phyloP scores from a whole-genome alignment of 2,888 invertebrate genomes.

The Galerucella calmariensis region DNA sequence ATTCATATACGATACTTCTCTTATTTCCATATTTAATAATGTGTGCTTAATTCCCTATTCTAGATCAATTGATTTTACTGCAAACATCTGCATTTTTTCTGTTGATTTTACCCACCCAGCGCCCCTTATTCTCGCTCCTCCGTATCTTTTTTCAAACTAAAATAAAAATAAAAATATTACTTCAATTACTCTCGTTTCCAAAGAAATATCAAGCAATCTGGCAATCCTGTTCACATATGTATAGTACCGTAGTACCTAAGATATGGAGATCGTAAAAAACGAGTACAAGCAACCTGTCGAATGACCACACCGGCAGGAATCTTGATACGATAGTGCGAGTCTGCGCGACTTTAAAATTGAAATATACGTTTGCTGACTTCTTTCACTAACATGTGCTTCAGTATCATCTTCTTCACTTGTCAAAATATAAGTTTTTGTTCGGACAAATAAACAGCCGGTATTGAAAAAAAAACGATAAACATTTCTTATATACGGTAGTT shows the following conservation, averaged over 20 bases:
- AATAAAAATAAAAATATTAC: too few relatives aligned
- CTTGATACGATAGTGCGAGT: conserved; percentile 34
- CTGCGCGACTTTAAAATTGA: conserved; percentile 45
- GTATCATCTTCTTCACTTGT: conserved; percentile 38
- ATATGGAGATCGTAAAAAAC: conserved; percentile 46
- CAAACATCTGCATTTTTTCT: too few relatives aligned
- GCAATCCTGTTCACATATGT: background rate
- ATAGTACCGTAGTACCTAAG: conserved; percentile 1
- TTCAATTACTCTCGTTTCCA: background rate
- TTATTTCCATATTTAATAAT: too few relatives aligned
- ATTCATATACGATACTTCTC: too few relatives aligned
- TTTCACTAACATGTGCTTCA: conserved; percentile 41
- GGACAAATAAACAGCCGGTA: conserved; percentile 20
- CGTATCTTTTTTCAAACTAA: too few relatives aligned
- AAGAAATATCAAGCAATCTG: background rate
- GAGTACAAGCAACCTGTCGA: conserved; percentile 56
- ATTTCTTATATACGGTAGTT: background rate
- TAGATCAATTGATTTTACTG: too few relatives aligned
- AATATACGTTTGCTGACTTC: conserved; percentile 33
- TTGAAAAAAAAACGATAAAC: conserved; percentile 17
- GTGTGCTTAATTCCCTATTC: too few relatives aligned
- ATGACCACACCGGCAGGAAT: conserved; percentile 39
- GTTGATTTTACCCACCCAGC: too few relatives aligned
- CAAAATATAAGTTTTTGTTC: conserved; percentile 34
- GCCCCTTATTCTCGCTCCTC: too few relatives aligned